Base-by-base conservation (phyloP, 2,113 vertebrate genomes). In the Pteropus alecto region DNA sequence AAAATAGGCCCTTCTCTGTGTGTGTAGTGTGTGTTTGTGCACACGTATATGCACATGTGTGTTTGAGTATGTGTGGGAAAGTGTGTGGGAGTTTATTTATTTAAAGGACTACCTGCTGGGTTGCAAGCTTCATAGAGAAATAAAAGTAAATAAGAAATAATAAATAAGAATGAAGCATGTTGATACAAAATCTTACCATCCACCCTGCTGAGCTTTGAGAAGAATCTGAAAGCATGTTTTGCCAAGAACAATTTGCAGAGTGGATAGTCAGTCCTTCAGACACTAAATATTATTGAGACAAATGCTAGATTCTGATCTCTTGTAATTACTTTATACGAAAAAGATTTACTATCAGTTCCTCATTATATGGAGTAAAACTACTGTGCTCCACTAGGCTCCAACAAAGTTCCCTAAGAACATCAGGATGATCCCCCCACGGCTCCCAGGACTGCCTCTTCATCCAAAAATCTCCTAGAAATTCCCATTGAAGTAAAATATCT, bases 81-180 rank as follows among this genome's bases (percentile, higher is more conserved):
- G 63, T 76, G 35, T 90, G 33, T 61, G 15, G 8, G 8, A 18
- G 26, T 33, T 90, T 92, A 87, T 70, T 97, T 87, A 41, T 67
- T 56, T 94, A 92, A 94, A 95, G 48, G 85, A 93, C 87, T 74
- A 91, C 67, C 77, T 94, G 38, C 67, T 96, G 61, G 26, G 56
- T 71, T 97, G 56, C 21, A 90, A 89, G 56, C n/a, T 95, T 88
- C 90, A 93, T 1, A 56, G 28, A 94, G 43, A 95, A 93, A 82
- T 76, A 83, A 95, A 90, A 94, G 61, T 78, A 94, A 97, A 94
- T 92, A 93, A 63, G 87, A 95, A 95, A 93, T 51, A 79, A 90
- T 48, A 73, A 97, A 90, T 83, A 96, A 95, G 81, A 96, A 86
- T 78, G 73, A 95, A 95, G 5, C 22, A 3, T 97, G 85, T 95